Percentiles rank a stretch among this genome's conserved stretches.
phyloP scores from a whole-genome alignment of 2,888 invertebrate species.

The Germaria angustata region DNA sequence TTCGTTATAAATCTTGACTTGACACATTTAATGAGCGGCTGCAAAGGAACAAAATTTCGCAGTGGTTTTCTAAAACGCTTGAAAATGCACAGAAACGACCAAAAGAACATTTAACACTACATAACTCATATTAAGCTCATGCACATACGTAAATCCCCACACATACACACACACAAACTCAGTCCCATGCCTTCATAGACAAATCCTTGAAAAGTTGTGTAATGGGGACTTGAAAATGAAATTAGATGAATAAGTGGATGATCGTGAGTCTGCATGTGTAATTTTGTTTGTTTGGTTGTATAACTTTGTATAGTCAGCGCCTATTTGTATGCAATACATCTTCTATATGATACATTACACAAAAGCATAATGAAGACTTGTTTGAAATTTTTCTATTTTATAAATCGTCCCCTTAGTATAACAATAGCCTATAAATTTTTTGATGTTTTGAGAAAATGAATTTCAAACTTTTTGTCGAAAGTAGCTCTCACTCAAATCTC shows the following conservation, averaged over 20 bases:
- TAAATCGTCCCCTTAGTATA: no score
- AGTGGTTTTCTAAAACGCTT: conserved; percentile 11
- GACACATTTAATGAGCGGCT: conserved; percentile 52
- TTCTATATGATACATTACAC: not conserved
- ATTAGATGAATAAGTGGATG: not conserved
- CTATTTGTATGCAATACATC: not conserved
- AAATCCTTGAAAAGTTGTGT: not conserved
- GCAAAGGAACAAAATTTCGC: not conserved
- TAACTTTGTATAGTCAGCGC: not conserved
- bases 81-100: not conserved
- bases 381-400: no score
- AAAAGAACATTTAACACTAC: conserved; percentile 13
- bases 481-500: no score
- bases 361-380: not conserved
- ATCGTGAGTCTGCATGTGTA: not conserved
- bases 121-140: conserved; percentile 8
- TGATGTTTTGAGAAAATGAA: no score
- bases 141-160: not conserved
- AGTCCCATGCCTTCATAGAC: no score
- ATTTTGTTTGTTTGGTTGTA: not conserved
- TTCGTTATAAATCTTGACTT: conserved; percentile 56
- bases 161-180: not conserved
- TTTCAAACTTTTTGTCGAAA: no score
- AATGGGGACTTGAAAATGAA: not conserved
- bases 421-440: no score